phyloP scores from a whole-genome alignment of 2,113 vertebrate species.

The Oxyruncus cristatus region DNA sequence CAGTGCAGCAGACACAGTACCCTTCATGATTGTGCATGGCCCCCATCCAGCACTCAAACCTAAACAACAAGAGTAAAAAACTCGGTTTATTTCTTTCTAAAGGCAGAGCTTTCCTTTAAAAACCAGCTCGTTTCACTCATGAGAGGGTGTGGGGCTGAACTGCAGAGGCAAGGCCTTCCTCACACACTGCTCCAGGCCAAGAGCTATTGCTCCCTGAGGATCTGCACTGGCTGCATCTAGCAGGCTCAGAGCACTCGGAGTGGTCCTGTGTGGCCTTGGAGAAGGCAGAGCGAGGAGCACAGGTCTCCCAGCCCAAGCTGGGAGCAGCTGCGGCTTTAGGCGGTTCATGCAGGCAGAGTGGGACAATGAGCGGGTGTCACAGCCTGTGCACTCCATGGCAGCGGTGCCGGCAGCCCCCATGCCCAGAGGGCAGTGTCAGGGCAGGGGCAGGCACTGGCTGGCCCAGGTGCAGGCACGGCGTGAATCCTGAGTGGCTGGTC shows the following conservation, averaged over 20 bases:
- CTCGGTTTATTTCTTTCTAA: conserved; percentile 44
- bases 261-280: neutral
- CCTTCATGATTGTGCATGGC: no score
- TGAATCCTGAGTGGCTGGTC: conserved; percentile 50
- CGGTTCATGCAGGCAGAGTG: neutral
- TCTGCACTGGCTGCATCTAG: neutral
- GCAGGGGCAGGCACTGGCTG: neutral
- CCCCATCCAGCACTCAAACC: neutral
- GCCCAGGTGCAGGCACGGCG: conserved; percentile 23
- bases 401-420: neutral
- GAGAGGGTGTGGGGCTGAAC: neutral
- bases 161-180: neutral
- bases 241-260: neutral
- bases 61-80: neutral
- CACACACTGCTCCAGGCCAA: neutral
- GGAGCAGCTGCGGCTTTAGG: neutral
- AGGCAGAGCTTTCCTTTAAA: conserved; percentile 27
- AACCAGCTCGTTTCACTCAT: neutral
- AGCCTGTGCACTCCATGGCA: neutral
- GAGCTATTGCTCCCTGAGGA: neutral
- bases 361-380: neutral
- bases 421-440: neutral
- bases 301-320: neutral
- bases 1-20: fast-evolving
- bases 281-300: neutral